Percentiles rank a stretch among this genome's conserved stretches.
Conservation (phyloP, 2,797 vertebrate species). For the Chaenodraco wilsoni region DNA sequence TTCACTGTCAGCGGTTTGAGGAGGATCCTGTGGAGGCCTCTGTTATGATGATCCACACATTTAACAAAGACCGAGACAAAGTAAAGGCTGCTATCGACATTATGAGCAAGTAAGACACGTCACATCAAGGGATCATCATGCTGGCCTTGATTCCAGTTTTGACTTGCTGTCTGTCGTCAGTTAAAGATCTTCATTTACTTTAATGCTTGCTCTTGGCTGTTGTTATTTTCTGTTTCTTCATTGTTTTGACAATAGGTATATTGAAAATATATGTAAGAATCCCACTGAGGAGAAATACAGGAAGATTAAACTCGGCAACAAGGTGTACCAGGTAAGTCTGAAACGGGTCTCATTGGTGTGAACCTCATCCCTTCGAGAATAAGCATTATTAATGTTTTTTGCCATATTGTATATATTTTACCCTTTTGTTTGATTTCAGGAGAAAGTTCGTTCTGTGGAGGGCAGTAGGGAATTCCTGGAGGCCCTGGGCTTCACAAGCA, state of each 20-base stretch:
- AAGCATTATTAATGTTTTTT: neutral
- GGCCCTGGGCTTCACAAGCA: constrained; percentile 89
- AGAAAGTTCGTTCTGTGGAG: constrained; percentile 90
- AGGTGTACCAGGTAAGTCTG: constrained; percentile 89
- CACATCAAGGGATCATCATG: neutral
- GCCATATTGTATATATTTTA: neutral
- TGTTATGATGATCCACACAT: constrained; percentile 96
- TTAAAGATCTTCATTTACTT: too few species aligned
- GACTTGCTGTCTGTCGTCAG: neutral
- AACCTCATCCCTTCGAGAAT: neutral
- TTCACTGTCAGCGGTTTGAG: constrained; percentile 84
- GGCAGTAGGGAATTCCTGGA: constrained; percentile 90
- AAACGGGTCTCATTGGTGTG: neutral
- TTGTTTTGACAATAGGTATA: constrained; percentile 83
- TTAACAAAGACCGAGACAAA: constrained; percentile 92
- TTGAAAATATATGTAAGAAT: constrained; percentile 94
- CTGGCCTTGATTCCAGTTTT: neutral
- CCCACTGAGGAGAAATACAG: constrained; percentile 93
- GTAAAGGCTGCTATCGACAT: constrained; percentile 92
- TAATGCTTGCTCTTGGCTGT: too few species aligned
- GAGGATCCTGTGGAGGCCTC: constrained; percentile 90
- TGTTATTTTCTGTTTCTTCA: neutral
- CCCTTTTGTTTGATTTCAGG: constrained; percentile 75
- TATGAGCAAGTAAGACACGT: constrained; percentile 90
- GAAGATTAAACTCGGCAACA: constrained; percentile 93